phyloP scores from a whole-genome alignment of 2,113 vertebrate species.

The Oncorhynchus clarkii region DNA sequence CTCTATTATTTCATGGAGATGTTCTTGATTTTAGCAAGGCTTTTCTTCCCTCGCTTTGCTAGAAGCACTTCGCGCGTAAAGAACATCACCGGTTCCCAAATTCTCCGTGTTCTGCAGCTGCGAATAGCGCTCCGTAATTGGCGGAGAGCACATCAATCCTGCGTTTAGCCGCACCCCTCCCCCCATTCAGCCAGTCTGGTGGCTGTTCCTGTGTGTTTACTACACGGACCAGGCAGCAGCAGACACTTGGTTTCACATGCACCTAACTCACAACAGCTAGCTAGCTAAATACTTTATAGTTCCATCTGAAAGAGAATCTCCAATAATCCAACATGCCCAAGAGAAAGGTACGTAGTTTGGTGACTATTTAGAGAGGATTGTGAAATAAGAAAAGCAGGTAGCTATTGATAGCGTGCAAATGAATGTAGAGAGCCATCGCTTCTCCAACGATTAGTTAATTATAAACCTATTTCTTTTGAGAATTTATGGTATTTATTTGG shows the following conservation, averaged over 20 bases:
- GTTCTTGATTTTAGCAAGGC: slow-evolving; percentile 20
- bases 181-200: slow-evolving; percentile 78
- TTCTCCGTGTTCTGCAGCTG: slow-evolving; percentile 72
- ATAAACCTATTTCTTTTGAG: slow-evolving; percentile 55
- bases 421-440: slow-evolving; percentile 68
- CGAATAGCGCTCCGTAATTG: slow-evolving; percentile 67
- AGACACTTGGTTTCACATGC: slow-evolving; percentile 79
- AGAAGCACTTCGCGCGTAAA: slow-evolving; percentile 70
- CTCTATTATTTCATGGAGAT: slow-evolving; percentile 24
- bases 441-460: slow-evolving; percentile 72
- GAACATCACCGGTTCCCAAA: slow-evolving; percentile 75
- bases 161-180: slow-evolving; percentile 76
- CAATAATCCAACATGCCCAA: slow-evolving; percentile 74
- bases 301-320: slow-evolving; percentile 57
- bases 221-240: slow-evolving; percentile 78
- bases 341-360: slow-evolving; percentile 78
- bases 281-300: slow-evolving; percentile 53
- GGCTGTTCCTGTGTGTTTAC: slow-evolving; percentile 81
- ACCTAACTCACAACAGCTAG: slow-evolving; percentile 61
- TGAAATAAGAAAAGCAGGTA: slow-evolving; percentile 19
- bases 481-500: slow-evolving; percentile 39
- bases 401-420: slow-evolving; percentile 60
- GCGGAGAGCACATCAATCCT: slow-evolving; percentile 70
- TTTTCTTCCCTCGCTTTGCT: slow-evolving; percentile 55
- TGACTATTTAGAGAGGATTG: slow-evolving; percentile 43